phyloP scores from a whole-genome alignment of 2,888 invertebrate genomes.

The Pristionchus entomophagus region DNA sequence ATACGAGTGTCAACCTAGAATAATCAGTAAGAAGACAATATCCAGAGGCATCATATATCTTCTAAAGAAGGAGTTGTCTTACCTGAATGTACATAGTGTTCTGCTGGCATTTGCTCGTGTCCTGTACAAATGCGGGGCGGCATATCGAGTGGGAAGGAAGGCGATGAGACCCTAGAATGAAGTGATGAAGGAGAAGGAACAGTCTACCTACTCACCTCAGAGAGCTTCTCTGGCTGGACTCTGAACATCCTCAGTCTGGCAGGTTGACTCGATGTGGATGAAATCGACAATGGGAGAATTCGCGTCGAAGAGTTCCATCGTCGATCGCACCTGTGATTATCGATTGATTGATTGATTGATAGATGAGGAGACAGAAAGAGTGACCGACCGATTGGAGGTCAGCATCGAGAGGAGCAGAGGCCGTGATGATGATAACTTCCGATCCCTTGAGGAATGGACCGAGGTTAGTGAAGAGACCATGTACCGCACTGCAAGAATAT shows the following conservation, averaged over 20 bases:
- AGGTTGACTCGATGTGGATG: constrained; percentile 33
- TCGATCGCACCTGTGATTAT: neutral
- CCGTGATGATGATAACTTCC: constrained; percentile 37
- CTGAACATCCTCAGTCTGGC: constrained; percentile 15
- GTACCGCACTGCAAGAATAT: constrained; percentile 23
- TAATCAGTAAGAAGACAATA: no score
- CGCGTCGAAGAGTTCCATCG: constrained; percentile 33
- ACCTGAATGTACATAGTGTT: constrained; percentile 39
- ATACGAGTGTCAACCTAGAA: no score
- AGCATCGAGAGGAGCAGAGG: constrained; percentile 28
- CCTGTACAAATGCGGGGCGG: neutral
- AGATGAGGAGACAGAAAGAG: no score
- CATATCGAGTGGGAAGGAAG: constrained; percentile 46
- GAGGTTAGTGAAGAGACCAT: neutral
- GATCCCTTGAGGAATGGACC: constrained; percentile 9
- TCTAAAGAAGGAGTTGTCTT: no score
- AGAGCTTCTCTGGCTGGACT: neutral
- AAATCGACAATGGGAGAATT: constrained; percentile 25
- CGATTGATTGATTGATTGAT: neutral
- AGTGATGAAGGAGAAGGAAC: no score
- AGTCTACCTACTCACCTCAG: constrained; percentile 11
- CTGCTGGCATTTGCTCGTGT: neutral
- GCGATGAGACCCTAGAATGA: constrained; percentile 4
- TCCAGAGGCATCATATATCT: no score
- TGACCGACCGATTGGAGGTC: neutral